These are phyloP conservation scores for Thalpophila matura DNA, from an alignment of 2,888 invertebrate genomes.

Conservation along the genomic window DNA sequence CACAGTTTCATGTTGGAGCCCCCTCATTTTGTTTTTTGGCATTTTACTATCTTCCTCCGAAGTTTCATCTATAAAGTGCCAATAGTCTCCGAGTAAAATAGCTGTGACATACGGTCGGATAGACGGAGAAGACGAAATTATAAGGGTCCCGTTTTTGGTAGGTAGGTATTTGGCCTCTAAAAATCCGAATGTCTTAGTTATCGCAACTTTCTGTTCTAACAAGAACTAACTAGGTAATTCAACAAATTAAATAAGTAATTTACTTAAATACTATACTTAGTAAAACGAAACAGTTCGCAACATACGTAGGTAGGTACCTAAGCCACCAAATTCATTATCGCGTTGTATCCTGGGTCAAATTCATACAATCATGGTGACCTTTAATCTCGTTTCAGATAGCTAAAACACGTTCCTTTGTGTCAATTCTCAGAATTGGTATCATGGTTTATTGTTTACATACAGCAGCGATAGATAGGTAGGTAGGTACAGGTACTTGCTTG, in stretches of 20 bases:
- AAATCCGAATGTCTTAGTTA: too few species aligned
- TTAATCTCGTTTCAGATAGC: conserved; percentile 86
- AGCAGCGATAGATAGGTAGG: conserved; percentile 61
- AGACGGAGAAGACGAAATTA: too few species aligned
- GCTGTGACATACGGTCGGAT: too few species aligned
- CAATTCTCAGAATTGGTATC: conserved; percentile 81
- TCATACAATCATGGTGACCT: conserved; percentile 86
- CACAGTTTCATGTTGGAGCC: too few species aligned
- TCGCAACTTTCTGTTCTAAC: background rate
- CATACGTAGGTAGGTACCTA: conserved; percentile 35
- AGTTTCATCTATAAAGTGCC: too few species aligned
- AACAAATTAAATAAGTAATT: conserved; percentile 17
- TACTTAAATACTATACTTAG: too few species aligned
- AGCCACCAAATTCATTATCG: conserved; percentile 79
- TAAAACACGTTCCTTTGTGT: conserved; percentile 83
- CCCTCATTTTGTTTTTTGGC: too few species aligned
- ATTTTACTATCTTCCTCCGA: too few species aligned
- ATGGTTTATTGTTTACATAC: conserved; percentile 76
- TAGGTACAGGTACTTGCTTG: too few species aligned
- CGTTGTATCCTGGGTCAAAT: conserved; percentile 84
- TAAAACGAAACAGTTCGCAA: conserved; percentile 7
- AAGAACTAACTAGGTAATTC: background rate
- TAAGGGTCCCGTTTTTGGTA: too few species aligned
- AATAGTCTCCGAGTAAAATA: too few species aligned
- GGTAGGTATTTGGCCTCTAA: too few species aligned